Percentiles rank a stretch among this genome's conserved stretches.
These are phyloP conservation scores for Steatocranus sp. DNA, from an alignment of 2,797 vertebrate genomes.

Conservation along the genomic window DNA sequence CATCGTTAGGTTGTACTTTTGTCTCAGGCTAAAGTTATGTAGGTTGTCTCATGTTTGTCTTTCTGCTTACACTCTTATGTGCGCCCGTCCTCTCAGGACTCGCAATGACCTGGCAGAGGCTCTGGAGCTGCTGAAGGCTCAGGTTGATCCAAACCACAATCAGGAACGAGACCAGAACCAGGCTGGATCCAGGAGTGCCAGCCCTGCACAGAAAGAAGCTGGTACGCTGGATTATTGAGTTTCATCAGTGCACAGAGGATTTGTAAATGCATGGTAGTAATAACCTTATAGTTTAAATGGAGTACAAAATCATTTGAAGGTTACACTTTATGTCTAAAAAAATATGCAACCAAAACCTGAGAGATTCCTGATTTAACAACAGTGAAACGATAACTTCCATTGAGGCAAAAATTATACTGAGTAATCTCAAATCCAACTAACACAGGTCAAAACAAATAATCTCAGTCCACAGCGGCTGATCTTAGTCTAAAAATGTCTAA, in stretches of 20 bases:
- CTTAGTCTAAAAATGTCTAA: not conserved
- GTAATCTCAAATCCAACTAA: not conserved
- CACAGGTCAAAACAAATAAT: not conserved
- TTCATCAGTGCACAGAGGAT: not conserved
- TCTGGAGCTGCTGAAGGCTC: slow-evolving; percentile 89
- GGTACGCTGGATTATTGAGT: slow-evolving; percentile 1
- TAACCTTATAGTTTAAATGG: not conserved
- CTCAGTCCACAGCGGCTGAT: fast-evolving
- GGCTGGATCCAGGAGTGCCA: slow-evolving; percentile 64
- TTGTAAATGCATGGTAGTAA: not conserved
- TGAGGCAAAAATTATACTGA: not conserved
- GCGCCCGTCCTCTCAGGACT: slow-evolving; percentile 70
- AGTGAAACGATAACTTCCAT: not conserved
- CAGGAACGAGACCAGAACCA: slow-evolving; percentile 57
- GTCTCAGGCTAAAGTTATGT: not conserved
- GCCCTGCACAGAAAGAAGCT: slow-evolving; percentile 58
- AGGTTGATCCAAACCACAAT: slow-evolving; percentile 81
- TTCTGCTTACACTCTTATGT: not conserved
- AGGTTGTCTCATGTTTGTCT: not conserved
- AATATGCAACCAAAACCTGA: not conserved
- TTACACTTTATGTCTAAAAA: not conserved
- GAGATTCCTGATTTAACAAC: not conserved
- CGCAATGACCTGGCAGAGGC: slow-evolving; percentile 93
- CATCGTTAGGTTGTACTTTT: slow-evolving; percentile 85
- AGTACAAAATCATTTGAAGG: not conserved